These are phyloP conservation scores for Notothenia coriiceps DNA, from an alignment of 2,113 vertebrate species.

Conservation along the genomic window DNA sequence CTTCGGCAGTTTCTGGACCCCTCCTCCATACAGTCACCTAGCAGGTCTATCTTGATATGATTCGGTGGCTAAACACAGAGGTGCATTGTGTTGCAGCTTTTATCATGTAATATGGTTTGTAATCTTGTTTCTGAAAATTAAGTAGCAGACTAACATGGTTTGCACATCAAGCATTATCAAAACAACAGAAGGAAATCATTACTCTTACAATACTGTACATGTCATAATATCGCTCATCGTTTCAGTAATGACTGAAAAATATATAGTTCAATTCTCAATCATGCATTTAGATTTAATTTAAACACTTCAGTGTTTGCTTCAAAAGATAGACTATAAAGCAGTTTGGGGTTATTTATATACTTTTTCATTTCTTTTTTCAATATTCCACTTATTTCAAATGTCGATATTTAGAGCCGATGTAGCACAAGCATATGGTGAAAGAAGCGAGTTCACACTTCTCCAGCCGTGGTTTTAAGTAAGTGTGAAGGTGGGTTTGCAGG, in stretches of 20 bases:
- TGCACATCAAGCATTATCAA: neutral
- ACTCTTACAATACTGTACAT: neutral
- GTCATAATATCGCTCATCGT: neutral
- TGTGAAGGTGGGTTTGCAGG: slow-evolving; percentile 43
- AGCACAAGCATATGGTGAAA: slow-evolving; percentile 1
- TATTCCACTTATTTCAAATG: slow-evolving; percentile 3
- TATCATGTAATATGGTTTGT: slow-evolving; percentile 29
- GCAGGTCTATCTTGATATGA: slow-evolving; percentile 65
- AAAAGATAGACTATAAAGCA: neutral
- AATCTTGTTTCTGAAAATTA: slow-evolving; percentile 40
- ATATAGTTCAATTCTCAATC: neutral
- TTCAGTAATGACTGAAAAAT: neutral
- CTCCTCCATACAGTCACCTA: slow-evolving; percentile 47
- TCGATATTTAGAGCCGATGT: slow-evolving; percentile 38
- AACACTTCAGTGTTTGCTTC: neutral
- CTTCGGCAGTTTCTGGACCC: slow-evolving; percentile 47
- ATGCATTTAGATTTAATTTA: neutral
- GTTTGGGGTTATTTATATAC: neutral
- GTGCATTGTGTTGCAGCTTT: slow-evolving; percentile 52
- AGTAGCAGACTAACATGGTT: slow-evolving; percentile 20
- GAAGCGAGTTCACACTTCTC: slow-evolving; percentile 34
- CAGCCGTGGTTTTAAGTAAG: slow-evolving; percentile 22
- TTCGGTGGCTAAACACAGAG: slow-evolving; percentile 56
- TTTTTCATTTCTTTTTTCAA: neutral
- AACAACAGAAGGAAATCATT: neutral